A percentile compares a stretch with the other conserved stretches of the same genome.
Conservation (phyloP, 2,888 invertebrate species). For the Ganaspis brasiliensis region DNA sequence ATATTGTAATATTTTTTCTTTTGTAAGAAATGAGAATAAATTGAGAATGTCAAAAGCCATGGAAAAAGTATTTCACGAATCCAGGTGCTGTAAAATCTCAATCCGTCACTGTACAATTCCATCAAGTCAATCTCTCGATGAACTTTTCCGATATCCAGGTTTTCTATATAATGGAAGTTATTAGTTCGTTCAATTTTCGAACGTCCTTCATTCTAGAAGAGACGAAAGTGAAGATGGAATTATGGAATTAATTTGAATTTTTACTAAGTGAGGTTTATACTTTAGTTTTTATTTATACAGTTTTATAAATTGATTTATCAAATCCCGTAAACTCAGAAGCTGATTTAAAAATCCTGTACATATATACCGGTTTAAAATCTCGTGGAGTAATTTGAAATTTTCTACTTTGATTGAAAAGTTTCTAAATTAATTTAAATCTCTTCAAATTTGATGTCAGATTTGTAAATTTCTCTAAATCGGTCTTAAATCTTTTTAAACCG, state of each 20-base stretch:
- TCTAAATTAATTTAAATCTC: no score
- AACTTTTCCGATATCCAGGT: slow-evolving; percentile 10
- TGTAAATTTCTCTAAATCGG: no score
- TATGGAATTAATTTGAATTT: slow-evolving; percentile 16
- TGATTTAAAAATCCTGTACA: no score
- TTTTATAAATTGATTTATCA: background rate
- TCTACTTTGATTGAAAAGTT: no score
- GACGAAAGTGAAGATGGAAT: background rate
- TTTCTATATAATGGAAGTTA: slow-evolving; percentile 20
- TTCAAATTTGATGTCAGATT: no score
- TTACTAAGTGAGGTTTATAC: background rate
- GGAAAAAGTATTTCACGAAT: background rate
- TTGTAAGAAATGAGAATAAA: background rate
- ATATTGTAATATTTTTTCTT: background rate
- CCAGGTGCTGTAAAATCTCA: slow-evolving; percentile 15
- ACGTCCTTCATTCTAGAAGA: background rate
- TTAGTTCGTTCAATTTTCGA: slow-evolving; percentile 13
- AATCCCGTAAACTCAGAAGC: no score
- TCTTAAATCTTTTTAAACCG: no score
- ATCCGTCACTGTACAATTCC: slow-evolving; percentile 11
- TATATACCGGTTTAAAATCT: no score
- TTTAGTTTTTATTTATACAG: background rate
- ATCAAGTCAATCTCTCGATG: slow-evolving; percentile 15
- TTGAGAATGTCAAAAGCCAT: no score
- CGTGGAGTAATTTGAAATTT: no score